Percentiles rank a stretch among this genome's conserved stretches.
Conservation (phyloP, 2,888 invertebrate species). For the Cantharis rustica region DNA sequence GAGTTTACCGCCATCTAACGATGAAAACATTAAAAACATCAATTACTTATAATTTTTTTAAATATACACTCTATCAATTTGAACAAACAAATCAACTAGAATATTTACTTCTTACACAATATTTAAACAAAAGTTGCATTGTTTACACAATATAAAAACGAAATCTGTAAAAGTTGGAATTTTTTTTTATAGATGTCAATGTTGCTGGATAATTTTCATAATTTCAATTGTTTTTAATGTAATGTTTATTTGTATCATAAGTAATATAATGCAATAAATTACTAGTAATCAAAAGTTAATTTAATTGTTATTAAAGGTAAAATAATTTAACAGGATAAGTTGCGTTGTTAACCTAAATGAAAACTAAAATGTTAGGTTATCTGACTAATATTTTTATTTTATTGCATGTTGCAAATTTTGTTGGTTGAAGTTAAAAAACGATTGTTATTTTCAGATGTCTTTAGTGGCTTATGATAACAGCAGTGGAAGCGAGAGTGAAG, state of each 20-base stretch:
- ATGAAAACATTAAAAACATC: too few relatives aligned
- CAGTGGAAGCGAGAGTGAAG: constrained; percentile 56
- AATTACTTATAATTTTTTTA: too few relatives aligned
- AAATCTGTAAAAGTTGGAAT: not conserved
- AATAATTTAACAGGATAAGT: too few relatives aligned
- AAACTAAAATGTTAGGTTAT: not conserved
- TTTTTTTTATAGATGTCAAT: not conserved
- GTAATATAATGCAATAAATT: not conserved
- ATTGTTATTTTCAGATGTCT: constrained; percentile 56
- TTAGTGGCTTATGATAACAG: constrained; percentile 67
- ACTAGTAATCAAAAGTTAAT: not conserved
- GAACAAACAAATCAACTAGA: too few relatives aligned
- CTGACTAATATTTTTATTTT: not conserved
- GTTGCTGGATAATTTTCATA: not conserved
- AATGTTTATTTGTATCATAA: not conserved
- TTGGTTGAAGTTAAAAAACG: not conserved
- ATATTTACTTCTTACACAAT: not conserved
- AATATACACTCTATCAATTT: too few relatives aligned
- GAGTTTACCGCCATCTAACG: too few relatives aligned
- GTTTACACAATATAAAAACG: not conserved
- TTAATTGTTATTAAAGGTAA: not conserved
- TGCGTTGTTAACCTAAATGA: not conserved
- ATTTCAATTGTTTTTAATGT: not conserved
- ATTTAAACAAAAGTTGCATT: not conserved
- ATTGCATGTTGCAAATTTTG: not conserved